These are phyloP conservation scores for Accipiter fasciatus DNA, from an alignment of 2,797 vertebrate species.

Conservation along the genomic window DNA sequence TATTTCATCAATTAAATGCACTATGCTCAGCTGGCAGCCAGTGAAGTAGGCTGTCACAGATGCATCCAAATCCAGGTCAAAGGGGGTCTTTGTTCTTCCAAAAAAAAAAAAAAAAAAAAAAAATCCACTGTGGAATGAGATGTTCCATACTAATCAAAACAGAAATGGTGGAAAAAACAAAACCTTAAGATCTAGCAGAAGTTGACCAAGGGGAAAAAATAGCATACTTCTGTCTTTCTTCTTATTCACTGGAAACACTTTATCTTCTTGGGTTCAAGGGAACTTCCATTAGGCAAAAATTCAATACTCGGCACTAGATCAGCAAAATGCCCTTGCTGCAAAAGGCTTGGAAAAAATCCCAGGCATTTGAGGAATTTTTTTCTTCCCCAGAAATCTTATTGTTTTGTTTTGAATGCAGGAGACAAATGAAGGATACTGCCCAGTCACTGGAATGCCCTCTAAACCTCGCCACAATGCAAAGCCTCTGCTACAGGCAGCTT, in stretches of 20 bases:
- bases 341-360: not conserved
- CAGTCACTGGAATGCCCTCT: not conserved
- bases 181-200: not conserved
- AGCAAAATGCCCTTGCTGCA: not conserved
- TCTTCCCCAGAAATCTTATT: not conserved
- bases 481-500: not conserved
- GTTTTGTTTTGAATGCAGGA: not conserved
- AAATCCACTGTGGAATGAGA: not conserved
- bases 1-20: conserved; percentile 74
- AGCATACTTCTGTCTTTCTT: not conserved
- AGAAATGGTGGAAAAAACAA: conserved; percentile 28
- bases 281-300: conserved; percentile 31
- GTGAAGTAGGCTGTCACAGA: conserved; percentile 62
- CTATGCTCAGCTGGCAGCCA: conserved; percentile 68
- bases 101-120: not conserved
- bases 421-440: not conserved
- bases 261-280: conserved; percentile 15
- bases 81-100: conserved; percentile 52
- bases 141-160: conserved; percentile 28
- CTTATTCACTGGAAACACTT: not conserved
- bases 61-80: conserved; percentile 69
- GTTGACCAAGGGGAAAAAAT: not conserved
- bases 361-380: not conserved
- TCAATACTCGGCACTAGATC: not conserved
- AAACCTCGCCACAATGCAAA: not conserved